Evolutionary conservation across 2,797 vertebrate species (phyloP).

Genomic region (Falco rusticolus): DNA sequence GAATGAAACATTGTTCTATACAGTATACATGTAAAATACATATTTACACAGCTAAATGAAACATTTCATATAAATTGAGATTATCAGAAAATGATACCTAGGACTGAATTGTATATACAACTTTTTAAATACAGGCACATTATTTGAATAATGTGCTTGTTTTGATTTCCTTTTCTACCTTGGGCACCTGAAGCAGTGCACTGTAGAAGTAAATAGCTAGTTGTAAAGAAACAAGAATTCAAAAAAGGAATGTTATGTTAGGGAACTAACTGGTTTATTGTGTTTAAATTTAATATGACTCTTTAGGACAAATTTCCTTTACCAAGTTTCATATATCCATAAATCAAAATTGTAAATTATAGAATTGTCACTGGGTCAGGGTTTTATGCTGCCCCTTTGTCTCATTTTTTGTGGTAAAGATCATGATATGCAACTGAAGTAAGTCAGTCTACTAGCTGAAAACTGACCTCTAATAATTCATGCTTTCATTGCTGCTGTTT

Average conservation of each 20-base stretch:
- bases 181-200: background rate
- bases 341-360: background rate
- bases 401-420: background rate
- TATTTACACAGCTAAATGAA: background rate
- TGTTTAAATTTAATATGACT: background rate
- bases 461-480: background rate
- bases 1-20: background rate
- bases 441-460: background rate
- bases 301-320: background rate
- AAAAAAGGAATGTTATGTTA: background rate
- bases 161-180: background rate
- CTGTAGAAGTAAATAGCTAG: background rate
- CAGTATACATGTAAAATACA: background rate
- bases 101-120: background rate
- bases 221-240: background rate
- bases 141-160: background rate
- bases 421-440: background rate
- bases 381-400: background rate
- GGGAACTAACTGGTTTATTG: background rate
- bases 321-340: background rate
- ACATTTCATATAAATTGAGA: background rate
- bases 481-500: background rate
- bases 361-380: background rate
- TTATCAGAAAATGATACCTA: background rate
- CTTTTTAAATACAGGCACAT: background rate